These are phyloP conservation scores for Magallana angulata DNA, from an alignment of 1,140 invertebrate species.

Conservation along the genomic window DNA sequence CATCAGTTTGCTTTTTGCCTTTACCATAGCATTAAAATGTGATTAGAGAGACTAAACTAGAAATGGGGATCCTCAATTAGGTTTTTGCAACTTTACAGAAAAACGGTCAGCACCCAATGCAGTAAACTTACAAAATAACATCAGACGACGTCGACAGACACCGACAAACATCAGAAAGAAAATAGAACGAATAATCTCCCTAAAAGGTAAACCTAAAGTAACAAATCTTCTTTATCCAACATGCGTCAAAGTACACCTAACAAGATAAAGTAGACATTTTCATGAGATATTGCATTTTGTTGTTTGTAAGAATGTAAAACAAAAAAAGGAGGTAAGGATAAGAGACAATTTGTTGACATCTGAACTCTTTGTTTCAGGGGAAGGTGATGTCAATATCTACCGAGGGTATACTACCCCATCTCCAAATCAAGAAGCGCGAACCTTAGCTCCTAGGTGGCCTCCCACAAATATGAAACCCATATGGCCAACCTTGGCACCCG, in stretches of 20 bases:
- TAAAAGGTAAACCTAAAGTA: not conserved
- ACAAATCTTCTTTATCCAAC: no score
- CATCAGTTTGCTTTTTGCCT: no score
- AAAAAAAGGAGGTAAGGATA: no score
- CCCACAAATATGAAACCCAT: not conserved
- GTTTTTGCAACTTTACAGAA: conserved; percentile 17
- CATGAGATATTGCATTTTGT: no score
- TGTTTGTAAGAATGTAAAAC: no score
- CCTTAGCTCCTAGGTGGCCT: conserved; percentile 31
- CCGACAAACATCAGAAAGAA: conserved; percentile 24
- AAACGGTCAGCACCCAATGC: not conserved
- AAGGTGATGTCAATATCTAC: conserved; percentile 32
- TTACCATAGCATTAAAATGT: not conserved
- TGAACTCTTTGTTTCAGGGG: conserved; percentile 3
- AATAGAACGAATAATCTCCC: conserved; percentile 3
- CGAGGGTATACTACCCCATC: conserved; percentile 38
- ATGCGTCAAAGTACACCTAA: no score
- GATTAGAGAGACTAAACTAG: not conserved
- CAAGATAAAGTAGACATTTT: no score
- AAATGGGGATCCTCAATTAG: not conserved
- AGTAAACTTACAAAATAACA: not conserved
- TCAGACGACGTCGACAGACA: not conserved
- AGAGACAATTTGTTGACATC: not conserved
- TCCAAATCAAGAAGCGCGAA: conserved; percentile 17
- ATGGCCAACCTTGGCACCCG: conserved; percentile 36